phyloP scores from a whole-genome alignment of 2,888 invertebrate species.

The Orthonychiurus folsomi region DNA sequence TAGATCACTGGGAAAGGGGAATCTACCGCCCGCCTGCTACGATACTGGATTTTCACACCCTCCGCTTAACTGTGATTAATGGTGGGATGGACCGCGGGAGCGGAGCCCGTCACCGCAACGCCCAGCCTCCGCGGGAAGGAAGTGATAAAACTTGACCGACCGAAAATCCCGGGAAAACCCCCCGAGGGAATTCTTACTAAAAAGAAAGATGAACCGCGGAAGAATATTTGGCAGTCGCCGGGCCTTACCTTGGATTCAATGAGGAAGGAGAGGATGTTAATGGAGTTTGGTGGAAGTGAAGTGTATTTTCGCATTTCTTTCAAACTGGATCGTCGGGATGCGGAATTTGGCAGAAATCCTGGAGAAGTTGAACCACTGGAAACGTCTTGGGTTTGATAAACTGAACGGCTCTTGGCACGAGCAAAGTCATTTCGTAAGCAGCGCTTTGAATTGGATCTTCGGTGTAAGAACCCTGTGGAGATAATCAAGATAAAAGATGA shows the following conservation, averaged over 20 bases:
- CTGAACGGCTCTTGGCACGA: slow-evolving; percentile 46
- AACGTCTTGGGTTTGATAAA: slow-evolving; percentile 46
- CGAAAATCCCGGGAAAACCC: too few relatives aligned
- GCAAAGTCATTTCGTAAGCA: slow-evolving; percentile 49
- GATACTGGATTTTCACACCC: too few relatives aligned
- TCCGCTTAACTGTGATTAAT: background rate
- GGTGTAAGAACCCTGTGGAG: slow-evolving; percentile 3
- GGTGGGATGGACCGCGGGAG: background rate
- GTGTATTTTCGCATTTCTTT: slow-evolving; percentile 50
- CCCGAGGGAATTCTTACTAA: background rate
- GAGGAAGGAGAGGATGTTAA: slow-evolving; percentile 48
- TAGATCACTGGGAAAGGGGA: too few relatives aligned
- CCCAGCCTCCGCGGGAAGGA: too few relatives aligned
- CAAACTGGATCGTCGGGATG: slow-evolving; percentile 46
- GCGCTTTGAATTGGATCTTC: slow-evolving; percentile 46
- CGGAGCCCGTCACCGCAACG: too few relatives aligned
- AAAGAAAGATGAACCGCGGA: background rate
- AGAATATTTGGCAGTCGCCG: background rate
- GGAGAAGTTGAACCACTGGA: slow-evolving; percentile 30
- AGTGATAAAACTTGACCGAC: too few relatives aligned
- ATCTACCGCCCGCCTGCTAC: too few relatives aligned
- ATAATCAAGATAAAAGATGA: background rate
- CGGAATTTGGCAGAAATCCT: slow-evolving; percentile 42
- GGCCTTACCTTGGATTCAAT: slow-evolving; percentile 48
- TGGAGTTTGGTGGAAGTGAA: slow-evolving; percentile 49